Base-by-base conservation (phyloP, 2,797 vertebrate species). In the Atherinosoma microstoma region DNA sequence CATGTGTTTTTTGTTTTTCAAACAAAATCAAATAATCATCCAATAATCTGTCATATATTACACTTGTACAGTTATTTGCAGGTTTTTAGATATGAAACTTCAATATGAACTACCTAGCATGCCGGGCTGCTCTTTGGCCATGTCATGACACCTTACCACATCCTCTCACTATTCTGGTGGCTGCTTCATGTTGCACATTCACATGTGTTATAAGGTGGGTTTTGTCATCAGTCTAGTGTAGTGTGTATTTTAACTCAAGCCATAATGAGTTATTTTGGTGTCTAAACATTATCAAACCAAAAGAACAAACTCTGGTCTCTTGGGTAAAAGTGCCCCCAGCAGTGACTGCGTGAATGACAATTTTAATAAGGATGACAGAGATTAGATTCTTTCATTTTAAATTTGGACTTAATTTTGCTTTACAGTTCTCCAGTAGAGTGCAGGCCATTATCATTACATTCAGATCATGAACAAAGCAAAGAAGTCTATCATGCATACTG, bases 101-200 rank as follows among this genome's bases (percentile, higher is more conserved):
- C 42, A 1, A n/a, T 56, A 16, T 57, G 32, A 70, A 16, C 53
- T 63, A 0, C 36, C 59, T 10, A 29, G 12, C n/a, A 8, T 2
- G 0, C 1, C 10, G 1, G 10, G 42, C 8, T 11, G n/a, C 36
- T 51, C 3, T 0, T 6, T 82, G 79, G 70, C 70, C 69, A 16
- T 35, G 27, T 40, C 36, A 24, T 65, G 75, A 79, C 67, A 83
- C 70, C 62, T 27, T 5, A 79, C 78, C 84, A 85, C 84, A 77
- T 87, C 80, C 76, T 70, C 47, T 65, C 49, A 24, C n/a, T 61
- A 8, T 35, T 42, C 30, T 16, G 6, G 1, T 16, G 32, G 34
- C 20, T 3, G 8, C 2, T 27, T 13, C 11, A 54, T 11, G 24
- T 27, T 54, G 24, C n/a, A 13, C 22, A 54, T 24, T 61, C 54